Conservation (phyloP, 2,888 invertebrate species). For the Pyrrhia umbra region DNA sequence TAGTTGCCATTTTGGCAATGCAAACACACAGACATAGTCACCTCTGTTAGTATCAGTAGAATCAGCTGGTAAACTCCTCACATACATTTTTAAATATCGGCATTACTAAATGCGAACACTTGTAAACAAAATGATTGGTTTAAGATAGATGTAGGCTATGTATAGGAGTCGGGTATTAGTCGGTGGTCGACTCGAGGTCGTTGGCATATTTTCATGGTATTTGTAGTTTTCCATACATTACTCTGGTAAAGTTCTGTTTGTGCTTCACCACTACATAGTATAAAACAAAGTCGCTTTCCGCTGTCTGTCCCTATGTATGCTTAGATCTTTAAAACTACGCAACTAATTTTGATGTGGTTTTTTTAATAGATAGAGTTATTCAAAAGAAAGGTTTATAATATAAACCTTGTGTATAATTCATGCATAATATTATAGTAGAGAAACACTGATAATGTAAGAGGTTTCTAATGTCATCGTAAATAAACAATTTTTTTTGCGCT, state of each 20-base stretch:
- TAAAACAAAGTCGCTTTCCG: slow-evolving; percentile 12
- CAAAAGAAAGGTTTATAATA: no score
- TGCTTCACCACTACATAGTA: slow-evolving; percentile 20
- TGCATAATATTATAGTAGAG: no score
- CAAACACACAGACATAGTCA: background rate
- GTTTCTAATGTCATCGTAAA: no score
- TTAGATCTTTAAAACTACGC: no score
- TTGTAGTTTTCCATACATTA: slow-evolving; percentile 45
- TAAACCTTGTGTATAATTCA: no score
- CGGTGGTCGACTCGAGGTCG: slow-evolving; percentile 42
- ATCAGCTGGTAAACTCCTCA: slow-evolving; percentile 19
- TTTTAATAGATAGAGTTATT: no score
- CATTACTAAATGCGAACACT: slow-evolving; percentile 24
- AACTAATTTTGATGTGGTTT: no score
- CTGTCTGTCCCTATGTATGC: no score
- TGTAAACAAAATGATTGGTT: slow-evolving; percentile 49
- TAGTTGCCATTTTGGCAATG: no score
- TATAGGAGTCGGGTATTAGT: slow-evolving; percentile 39
- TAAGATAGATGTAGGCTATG: slow-evolving; percentile 39
- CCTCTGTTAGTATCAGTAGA: background rate
- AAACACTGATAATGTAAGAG: no score
- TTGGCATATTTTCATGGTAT: slow-evolving; percentile 43
- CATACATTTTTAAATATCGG: slow-evolving; percentile 29
- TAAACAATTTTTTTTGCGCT: no score
- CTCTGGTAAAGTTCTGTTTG: slow-evolving; percentile 29